Evolutionary conservation across 1,140 invertebrate genomes (phyloP), one percentile per base, ranked within the genome.

Genomic region (Cyphomyrmex costatus): DNA sequence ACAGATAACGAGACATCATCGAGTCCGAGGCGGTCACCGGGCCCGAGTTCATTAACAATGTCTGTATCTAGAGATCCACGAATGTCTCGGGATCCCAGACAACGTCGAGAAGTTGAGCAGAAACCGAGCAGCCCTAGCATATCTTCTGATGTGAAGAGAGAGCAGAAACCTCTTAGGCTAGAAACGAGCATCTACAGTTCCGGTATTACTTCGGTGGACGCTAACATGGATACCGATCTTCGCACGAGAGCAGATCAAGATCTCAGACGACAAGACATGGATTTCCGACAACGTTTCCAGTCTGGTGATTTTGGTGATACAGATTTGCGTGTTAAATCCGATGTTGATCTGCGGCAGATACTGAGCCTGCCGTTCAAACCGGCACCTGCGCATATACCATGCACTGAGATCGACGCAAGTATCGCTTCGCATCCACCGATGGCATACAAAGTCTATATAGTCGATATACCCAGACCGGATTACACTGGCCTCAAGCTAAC

Each of bases 401-500:
- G 98, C 46, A 97, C 96, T 1, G 98, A 98, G 95, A 98, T 98
- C 77, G 97, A 98, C 92, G 98, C 97, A 7, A 98, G 97, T 14
- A 96, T 98, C 46, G 96, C 96, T 42, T 97, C 97, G 68, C 98
- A 98, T 94, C 96, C 96, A 0, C 97, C 97, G 1, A 96, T 98
- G 46, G 88, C 94, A 1, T 98, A 97, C 95, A 97, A 97, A 92
- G 95, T 97, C 33, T 93, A 96, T 51, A 93, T 96, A 5, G 96
- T 98, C 27, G 96, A 97, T 80, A 96, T 98, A 88, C 97, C 97
- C 0, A 95, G 96, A 61, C 97, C 97, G 0, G 97, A 97, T 91
- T 98, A 98, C 89, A 96, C 96, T 0, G 96, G 97, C 71, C 95
- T 98, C 30, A 97, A 97, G 92, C 94, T 97, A 49, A 96, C 96